phyloP scores from a whole-genome alignment of 1,140 invertebrate species.

The Amyelois transitella region DNA sequence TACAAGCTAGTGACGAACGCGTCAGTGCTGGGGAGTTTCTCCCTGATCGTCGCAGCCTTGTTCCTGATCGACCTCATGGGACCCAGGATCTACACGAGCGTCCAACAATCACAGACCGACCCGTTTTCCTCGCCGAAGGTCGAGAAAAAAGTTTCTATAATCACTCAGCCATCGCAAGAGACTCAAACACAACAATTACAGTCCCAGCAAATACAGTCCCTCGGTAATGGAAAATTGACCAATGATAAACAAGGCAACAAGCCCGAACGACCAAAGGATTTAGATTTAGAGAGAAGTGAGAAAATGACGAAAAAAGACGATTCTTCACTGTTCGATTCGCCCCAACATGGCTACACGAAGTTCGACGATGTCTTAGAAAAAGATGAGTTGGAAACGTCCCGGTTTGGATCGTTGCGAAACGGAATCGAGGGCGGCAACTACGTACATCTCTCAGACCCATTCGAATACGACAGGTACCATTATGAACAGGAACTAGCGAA shows the following conservation, averaged over 20 bases:
- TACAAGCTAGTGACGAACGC: constrained; percentile 80
- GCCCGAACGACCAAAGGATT: constrained; percentile 52
- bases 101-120: constrained; percentile 61
- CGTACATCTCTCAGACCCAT: constrained; percentile 51
- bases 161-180: constrained; percentile 23
- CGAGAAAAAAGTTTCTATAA: constrained; percentile 51
- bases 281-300: constrained; percentile 45
- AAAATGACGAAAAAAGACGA: constrained; percentile 34
- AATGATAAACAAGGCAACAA: constrained; percentile 21
- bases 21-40: constrained; percentile 79
- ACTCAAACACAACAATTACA: no score
- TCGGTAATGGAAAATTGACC: constrained; percentile 28
- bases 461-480: constrained; percentile 46
- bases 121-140: constrained; percentile 38
- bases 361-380: constrained; percentile 48
- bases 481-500: constrained; percentile 63
- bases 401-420: constrained; percentile 64
- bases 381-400: constrained; percentile 48
- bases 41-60: constrained; percentile 79
- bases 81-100: constrained; percentile 59
- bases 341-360: constrained; percentile 40
- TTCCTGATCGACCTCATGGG: constrained; percentile 80
- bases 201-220: constrained; percentile 9
- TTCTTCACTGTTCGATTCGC: constrained; percentile 36
- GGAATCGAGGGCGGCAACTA: constrained; percentile 59